Percentiles rank a stretch among this genome's conserved stretches.
Evolutionary conservation across 2,113 vertebrate genomes (phyloP).

Genomic region (Seriola rivoliana): DNA sequence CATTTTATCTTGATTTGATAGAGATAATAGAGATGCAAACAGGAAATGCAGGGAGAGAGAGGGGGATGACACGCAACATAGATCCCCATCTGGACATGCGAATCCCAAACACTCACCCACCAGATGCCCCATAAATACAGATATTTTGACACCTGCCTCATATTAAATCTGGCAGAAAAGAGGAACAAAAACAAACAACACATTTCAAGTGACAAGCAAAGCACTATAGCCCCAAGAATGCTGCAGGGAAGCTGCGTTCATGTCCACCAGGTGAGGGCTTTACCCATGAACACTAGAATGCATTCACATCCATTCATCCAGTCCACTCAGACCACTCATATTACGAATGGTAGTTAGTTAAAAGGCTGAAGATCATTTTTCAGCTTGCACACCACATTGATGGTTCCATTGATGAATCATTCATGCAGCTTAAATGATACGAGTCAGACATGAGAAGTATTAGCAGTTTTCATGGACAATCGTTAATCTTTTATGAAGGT

Average conservation of each 20-base stretch:
- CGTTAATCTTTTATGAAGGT: constrained; percentile 63
- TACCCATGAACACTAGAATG: background rate
- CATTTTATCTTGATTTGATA: background rate
- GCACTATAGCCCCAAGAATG: background rate
- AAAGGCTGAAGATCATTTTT: constrained; percentile 18
- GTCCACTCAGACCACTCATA: background rate
- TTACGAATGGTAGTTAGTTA: background rate
- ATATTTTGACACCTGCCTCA: background rate
- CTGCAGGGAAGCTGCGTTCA: constrained; percentile 2
- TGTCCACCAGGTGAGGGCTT: constrained; percentile 10
- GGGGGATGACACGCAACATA: background rate
- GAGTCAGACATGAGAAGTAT: constrained; percentile 57
- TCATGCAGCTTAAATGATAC: constrained; percentile 57
- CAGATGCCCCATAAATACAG: background rate
- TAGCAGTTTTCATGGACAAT: constrained; percentile 27
- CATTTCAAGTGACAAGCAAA: constrained; percentile 24
- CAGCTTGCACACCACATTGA: constrained; percentile 12
- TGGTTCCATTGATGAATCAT: constrained; percentile 44
- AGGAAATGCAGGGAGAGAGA: background rate
- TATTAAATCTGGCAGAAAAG: background rate
- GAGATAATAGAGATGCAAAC: background rate
- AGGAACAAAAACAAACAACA: background rate
- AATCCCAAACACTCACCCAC: background rate
- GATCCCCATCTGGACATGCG: background rate
- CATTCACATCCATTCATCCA: background rate